Conservation (phyloP, 2,797 vertebrate species). For the Triplophysa bombifrons region DNA sequence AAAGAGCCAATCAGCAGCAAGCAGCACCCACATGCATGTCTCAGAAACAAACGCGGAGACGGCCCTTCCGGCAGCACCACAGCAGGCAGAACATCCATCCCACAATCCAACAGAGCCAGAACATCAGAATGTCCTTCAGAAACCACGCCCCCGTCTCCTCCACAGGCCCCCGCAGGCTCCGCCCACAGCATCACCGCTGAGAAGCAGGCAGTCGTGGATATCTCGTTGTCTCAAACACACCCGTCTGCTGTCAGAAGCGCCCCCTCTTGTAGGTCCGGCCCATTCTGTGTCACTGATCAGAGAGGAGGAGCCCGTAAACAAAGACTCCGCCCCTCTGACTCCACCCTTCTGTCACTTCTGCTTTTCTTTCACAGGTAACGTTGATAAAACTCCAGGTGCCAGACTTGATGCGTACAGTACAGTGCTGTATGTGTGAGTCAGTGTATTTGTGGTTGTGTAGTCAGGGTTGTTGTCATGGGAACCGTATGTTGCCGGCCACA, state of each 20-base stretch:
- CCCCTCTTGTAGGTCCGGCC: neutral
- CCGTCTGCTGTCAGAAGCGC: neutral
- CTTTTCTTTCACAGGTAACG: conserved; percentile 53
- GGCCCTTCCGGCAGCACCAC: neutral
- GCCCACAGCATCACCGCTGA: neutral
- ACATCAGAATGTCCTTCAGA: neutral
- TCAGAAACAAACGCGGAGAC: conserved; percentile 2
- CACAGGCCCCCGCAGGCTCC: neutral
- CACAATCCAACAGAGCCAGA: neutral
- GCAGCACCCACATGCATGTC: neutral
- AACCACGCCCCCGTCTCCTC: neutral
- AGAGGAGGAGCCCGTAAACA: neutral
- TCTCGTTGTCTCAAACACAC: neutral
- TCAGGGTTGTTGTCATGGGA: neutral
- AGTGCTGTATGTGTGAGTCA: neutral
- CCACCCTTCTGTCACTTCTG: conserved; percentile 48
- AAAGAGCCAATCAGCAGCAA: conserved; percentile 10
- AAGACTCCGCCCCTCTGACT: conserved; percentile 42
- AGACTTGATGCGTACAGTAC: neutral
- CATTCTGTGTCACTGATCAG: neutral
- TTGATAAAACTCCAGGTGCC: neutral
- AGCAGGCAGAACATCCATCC: neutral
- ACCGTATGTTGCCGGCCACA: neutral
- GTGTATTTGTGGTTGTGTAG: neutral
- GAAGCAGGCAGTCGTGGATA: neutral